Evolutionary conservation across 2,888 invertebrate genomes (phyloP), one percentile per base, ranked within the genome.

Genomic region (Labia minor): DNA sequence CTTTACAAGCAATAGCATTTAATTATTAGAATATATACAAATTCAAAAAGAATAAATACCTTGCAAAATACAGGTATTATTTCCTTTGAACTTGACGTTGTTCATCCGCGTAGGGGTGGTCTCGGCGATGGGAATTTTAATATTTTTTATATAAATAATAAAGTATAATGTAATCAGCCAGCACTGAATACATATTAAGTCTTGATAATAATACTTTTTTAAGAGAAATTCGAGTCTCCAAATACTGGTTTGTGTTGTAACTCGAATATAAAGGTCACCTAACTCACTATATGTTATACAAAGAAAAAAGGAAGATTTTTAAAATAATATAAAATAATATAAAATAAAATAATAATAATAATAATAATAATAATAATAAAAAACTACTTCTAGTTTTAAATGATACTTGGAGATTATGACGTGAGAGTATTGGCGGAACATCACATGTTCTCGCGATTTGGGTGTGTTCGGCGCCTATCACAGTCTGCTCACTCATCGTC

Each of bases 1-100:
- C 66, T 66, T 63, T 66, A 66, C 63, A 66, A 66, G 63, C 66
- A 63, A 63, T 37, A 26, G 62, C 21, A 33, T n/a, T 26, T 26
- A 26, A 26, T 26, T 6, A 26, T 26, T 16, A 16, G n/a, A 10
- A 16, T 49, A 49, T 49, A 49, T 16, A 49, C 49, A 49, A 49
- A 16, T n/a, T n/a, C 49, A 49, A 49, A 14, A 49, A 14, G n/a
- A n/a, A n/a, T n/a, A n/a, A n/a, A n/a, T n/a, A n/a, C n/a, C n/a
- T n/a, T n/a, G n/a, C n/a, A n/a, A n/a, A n/a, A n/a, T n/a, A n/a
- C 2, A 49, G n/a, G 14, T 49, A 4, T 14, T 10, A 49, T 3
- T n/a, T n/a, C 8, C 14, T 49, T 49, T 49, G 49, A 49, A 49
- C 49, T 49, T 49, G 49, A 49, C 49, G 49, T 49, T 49, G 49